phyloP scores from a whole-genome alignment of 1,140 invertebrate genomes.

The Chionoecetes opilio region DNA sequence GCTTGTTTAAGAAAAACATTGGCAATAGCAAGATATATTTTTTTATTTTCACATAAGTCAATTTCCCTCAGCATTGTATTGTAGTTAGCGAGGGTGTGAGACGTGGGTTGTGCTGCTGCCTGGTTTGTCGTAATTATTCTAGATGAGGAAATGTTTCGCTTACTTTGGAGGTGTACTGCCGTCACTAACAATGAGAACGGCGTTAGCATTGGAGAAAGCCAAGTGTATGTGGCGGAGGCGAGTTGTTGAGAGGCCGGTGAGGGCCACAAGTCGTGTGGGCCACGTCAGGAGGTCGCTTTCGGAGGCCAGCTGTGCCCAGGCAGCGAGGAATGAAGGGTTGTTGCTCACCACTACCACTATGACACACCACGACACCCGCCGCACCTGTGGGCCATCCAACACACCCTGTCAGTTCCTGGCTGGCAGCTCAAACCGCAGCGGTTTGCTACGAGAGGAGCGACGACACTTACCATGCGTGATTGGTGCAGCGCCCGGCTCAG shows the following conservation, averaged over 20 bases:
- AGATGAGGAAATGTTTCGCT: not conserved
- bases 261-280: not conserved
- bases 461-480: not conserved
- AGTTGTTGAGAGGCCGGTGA: not conserved
- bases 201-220: not conserved
- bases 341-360: conserved; percentile 37
- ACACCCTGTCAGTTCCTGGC: too few species aligned
- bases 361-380: conserved; percentile 30
- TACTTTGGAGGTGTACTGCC: too few species aligned
- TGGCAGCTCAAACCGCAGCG: too few species aligned
- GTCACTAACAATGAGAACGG: not conserved
- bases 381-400: not conserved
- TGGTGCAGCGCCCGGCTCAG: not conserved
- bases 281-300: not conserved
- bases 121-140: too few species aligned
- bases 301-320: not conserved
- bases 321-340: not conserved
- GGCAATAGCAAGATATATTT: not conserved
- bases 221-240: not conserved
- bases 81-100: too few species aligned
- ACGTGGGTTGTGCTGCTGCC: too few species aligned
- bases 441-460: too few species aligned
- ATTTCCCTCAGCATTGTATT: not conserved
- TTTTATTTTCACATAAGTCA: not conserved
- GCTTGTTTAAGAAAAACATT: too few species aligned